A percentile compares a stretch with the other conserved stretches of the same genome.
These are phyloP conservation scores for Scophthalmus maximus DNA, from an alignment of 2,113 vertebrate species.

Conservation along the genomic window DNA sequence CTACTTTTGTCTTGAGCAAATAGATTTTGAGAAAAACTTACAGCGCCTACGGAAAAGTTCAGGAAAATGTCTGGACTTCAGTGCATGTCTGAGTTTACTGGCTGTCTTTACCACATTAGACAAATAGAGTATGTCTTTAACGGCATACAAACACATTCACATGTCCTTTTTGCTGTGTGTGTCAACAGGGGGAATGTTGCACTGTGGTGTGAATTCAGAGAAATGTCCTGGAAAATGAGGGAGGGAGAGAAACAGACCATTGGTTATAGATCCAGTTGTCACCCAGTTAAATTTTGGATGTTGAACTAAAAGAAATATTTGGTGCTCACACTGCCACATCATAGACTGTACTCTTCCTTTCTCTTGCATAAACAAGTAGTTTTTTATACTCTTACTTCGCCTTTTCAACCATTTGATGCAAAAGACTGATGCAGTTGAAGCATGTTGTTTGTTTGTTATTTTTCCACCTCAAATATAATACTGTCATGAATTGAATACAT, in stretches of 20 bases:
- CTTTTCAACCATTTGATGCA: too few species aligned
- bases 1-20: conserved; percentile 6
- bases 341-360: too few species aligned
- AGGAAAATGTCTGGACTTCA: too few species aligned
- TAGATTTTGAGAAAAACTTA: neutral
- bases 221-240: conserved; percentile 6
- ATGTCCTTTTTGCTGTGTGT: neutral
- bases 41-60: too few species aligned
- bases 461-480: too few species aligned
- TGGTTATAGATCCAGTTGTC: neutral
- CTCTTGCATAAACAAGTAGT: too few species aligned
- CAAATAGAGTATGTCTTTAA: too few species aligned
- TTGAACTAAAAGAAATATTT: neutral
- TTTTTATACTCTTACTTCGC: too few species aligned
- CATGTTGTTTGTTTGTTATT: too few species aligned
- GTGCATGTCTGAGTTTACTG: neutral
- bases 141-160: neutral
- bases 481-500: too few species aligned
- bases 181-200: conserved; percentile 53
- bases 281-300: neutral
- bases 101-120: neutral
- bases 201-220: conserved; percentile 53
- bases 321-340: too few species aligned
- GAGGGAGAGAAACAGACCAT: neutral
- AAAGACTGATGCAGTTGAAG: too few species aligned